A percentile compares a stretch with the other conserved stretches of the same genome.
These are phyloP conservation scores for Panthera uncia DNA, from an alignment of 2,113 vertebrate species.

Conservation along the genomic window DNA sequence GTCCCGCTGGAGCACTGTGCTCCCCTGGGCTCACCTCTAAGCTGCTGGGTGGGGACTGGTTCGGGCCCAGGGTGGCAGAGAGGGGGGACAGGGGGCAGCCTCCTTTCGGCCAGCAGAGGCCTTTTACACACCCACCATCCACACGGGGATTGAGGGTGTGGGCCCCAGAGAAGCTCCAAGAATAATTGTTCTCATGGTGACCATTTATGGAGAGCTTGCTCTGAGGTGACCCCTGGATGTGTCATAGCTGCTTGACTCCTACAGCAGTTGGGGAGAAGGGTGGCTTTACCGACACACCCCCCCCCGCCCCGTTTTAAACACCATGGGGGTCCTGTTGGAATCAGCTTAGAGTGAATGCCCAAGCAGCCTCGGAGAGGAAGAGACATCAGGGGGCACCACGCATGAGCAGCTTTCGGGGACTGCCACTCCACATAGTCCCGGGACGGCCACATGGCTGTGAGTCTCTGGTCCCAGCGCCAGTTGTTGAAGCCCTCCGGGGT, in stretches of 20 bases:
- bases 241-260: not conserved
- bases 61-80: not conserved
- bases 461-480: not conserved
- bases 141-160: not conserved
- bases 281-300: accelerated
- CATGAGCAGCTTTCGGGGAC: not conserved
- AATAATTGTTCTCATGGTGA: not conserved
- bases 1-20: not conserved
- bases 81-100: not conserved
- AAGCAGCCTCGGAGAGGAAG: not conserved
- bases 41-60: not conserved
- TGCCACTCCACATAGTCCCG: not conserved
- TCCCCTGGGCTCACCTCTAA: not conserved
- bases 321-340: not conserved
- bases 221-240: not conserved
- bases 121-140: not conserved
- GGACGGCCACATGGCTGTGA: not conserved
- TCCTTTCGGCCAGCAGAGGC: not conserved
- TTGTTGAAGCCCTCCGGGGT: not conserved
- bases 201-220: not conserved
- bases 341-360: not conserved
- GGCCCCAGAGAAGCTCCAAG: not conserved
- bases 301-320: not conserved
- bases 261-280: too few relatives aligned
- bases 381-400: not conserved